phyloP scores from a whole-genome alignment of 2,888 invertebrate genomes.

The Heliconius aoede region DNA sequence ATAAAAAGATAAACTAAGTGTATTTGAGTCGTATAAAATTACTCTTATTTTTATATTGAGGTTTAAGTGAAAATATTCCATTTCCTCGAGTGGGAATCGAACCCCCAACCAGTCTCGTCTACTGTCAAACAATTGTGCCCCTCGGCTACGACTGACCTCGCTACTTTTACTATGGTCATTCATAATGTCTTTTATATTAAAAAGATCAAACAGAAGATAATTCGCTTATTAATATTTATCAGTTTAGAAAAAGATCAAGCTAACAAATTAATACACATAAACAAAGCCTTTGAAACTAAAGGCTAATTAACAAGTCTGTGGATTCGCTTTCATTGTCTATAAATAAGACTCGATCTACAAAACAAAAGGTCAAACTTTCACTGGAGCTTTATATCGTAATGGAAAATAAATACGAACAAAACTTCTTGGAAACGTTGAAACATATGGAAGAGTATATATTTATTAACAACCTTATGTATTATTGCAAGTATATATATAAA shows the following conservation, averaged over 20 bases:
- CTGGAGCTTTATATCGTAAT: constrained; percentile 36
- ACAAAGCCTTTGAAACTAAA: constrained; percentile 14
- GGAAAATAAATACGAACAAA: constrained; percentile 38
- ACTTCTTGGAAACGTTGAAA: constrained; percentile 8
- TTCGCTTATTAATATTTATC: background rate
- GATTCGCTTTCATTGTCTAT: constrained; percentile 41
- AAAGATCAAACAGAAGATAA: background rate
- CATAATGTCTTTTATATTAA: background rate
- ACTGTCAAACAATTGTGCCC: too few species aligned
- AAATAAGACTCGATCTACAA: constrained; percentile 39
- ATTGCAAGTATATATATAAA: background rate
- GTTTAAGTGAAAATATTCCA: too few species aligned
- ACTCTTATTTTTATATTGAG: background rate
- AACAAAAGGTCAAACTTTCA: constrained; percentile 47
- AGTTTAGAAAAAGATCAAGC: background rate
- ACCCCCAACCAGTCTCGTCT: too few species aligned
- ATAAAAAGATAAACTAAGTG: too few species aligned
- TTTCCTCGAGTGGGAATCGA: too few species aligned
- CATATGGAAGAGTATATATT: background rate
- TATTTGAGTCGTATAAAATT: background rate
- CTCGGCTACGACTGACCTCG: too few species aligned
- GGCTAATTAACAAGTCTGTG: constrained; percentile 27
- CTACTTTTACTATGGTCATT: background rate
- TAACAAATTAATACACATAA: constrained; percentile 12
- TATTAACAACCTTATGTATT: background rate